Percentiles rank a stretch among this genome's conserved stretches.
Evolutionary conservation across 2,888 invertebrate genomes (phyloP).

Genomic region (Philereme vetulata): DNA sequence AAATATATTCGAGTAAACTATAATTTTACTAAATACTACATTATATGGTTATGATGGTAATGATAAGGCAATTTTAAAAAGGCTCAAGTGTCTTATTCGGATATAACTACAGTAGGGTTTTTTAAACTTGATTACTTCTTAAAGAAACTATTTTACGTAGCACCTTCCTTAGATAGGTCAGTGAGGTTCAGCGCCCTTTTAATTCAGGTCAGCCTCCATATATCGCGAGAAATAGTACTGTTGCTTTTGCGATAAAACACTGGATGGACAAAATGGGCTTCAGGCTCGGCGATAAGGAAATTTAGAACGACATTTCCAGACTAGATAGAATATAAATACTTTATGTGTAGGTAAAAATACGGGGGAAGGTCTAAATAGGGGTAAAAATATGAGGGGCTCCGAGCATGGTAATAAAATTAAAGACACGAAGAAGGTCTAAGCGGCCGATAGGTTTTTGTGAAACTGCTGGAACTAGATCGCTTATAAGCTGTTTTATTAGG

Average conservation of each 20-base stretch:
- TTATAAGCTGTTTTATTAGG: too few species aligned
- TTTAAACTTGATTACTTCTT: too few species aligned
- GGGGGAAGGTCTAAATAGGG: not conserved
- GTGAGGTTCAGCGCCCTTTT: constrained; percentile 19
- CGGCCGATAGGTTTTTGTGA: too few species aligned
- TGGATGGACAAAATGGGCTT: constrained; percentile 2
- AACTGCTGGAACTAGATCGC: too few species aligned
- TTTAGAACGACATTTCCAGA: not conserved
- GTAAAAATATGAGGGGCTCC: not conserved
- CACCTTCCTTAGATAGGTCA: constrained; percentile 18
- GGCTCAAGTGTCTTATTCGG: too few species aligned
- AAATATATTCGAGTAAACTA: too few species aligned
- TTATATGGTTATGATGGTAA: too few species aligned
- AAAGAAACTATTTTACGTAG: too few species aligned
- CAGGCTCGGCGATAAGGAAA: not conserved
- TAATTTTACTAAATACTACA: too few species aligned
- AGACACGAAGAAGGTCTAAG: not conserved
- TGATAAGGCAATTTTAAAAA: too few species aligned
- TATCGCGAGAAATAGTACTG: constrained; percentile 11
- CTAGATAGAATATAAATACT: not conserved
- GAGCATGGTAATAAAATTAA: not conserved
- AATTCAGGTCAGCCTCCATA: constrained; percentile 16
- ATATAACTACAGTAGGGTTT: too few species aligned
- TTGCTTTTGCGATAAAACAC: constrained; percentile 14
- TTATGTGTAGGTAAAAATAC: not conserved